These are phyloP conservation scores for Pandemis corylana DNA, from an alignment of 2,888 invertebrate species.

Conservation along the genomic window DNA sequence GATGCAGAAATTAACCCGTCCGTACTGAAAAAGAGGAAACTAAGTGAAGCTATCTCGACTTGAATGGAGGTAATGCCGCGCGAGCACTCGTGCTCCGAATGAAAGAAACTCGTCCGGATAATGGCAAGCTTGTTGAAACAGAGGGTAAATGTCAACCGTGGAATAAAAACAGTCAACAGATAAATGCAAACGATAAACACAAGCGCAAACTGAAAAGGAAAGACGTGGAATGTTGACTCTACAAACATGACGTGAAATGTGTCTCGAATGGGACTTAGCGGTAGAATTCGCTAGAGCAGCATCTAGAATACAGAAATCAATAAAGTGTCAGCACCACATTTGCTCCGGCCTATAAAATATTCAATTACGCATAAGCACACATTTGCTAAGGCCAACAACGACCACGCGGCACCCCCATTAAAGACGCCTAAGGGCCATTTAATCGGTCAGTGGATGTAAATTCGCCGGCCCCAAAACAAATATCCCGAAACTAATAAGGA, in stretches of 20 bases:
- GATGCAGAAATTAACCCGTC: conserved; percentile 83
- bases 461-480: conserved; percentile 84
- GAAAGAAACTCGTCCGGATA: conserved; percentile 80
- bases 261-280: conserved; percentile 42
- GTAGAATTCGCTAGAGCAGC: conserved; percentile 31
- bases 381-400: conserved; percentile 84
- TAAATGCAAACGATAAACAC: conserved; percentile 84
- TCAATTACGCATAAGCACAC: conserved; percentile 85
- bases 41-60: conserved; percentile 83
- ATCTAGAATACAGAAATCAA: conserved; percentile 62
- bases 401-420: conserved; percentile 85
- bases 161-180: conserved; percentile 85
- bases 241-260: conserved; percentile 54
- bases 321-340: conserved; percentile 76
- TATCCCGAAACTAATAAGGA: conserved; percentile 85
- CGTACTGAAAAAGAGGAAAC: conserved; percentile 81
- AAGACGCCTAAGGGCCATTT: conserved; percentile 85
- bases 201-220: conserved; percentile 75
- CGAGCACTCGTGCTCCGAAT: conserved; percentile 78
- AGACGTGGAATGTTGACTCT: conserved; percentile 71
- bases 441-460: conserved; percentile 85
- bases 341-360: conserved; percentile 81
- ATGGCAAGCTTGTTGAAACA: conserved; percentile 76
- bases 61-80: conserved; percentile 82
- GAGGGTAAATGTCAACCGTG: conserved; percentile 83